Evolutionary conservation across 2,888 invertebrate species (phyloP), one percentile per base, ranked within the genome.

Genomic region (Rapana venosa): DNA sequence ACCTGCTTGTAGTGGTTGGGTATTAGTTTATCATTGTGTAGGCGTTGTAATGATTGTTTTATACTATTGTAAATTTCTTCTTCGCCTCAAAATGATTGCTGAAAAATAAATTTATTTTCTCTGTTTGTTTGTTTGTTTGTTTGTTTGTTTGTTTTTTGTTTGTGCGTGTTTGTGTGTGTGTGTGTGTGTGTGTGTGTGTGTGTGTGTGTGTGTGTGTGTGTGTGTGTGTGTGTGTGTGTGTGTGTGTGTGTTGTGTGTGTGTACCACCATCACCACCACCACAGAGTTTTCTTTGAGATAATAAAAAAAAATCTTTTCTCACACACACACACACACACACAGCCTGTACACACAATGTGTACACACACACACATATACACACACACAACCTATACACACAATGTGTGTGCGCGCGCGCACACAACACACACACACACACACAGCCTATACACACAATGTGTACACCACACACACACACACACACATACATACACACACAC

Each of bases 151-250:
- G 74, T 74, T 13, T 74, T 13, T 74, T 74, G 74, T 74, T 22
- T 74, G n/a, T n/a, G 74, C 26, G 74, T 74, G 74, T 74, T 13
- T 74, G 74, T 74, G 74, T 74, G n/a, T n/a, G 74, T n/a, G 74
- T n/a, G 74, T n/a, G n/a, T 74, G 74, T 74, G n/a, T n/a, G n/a
- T 74, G n/a, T n/a, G 74, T 74, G n/a, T 74, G 74, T 74, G n/a
- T 74, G 74, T 74, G n/a, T 74, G 74, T 74, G n/a, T n/a, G 74
- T n/a, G 5, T 8, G 26, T 74, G 74, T 47, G 47, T 47, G 47
- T 47, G 47, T 22, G 61, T 22, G 61, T 13, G 66, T 66, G 66
- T 66, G 17, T 66, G 66, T 66, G 66, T 66, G 66, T 22, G 66
- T 66, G 2, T 22, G 22, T 66, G 0, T 11, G 22, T 11, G 2